Percentiles rank a stretch among this genome's conserved stretches.
Evolutionary conservation across 2,888 invertebrate species (phyloP).

Genomic region (Tethea ocularis): DNA sequence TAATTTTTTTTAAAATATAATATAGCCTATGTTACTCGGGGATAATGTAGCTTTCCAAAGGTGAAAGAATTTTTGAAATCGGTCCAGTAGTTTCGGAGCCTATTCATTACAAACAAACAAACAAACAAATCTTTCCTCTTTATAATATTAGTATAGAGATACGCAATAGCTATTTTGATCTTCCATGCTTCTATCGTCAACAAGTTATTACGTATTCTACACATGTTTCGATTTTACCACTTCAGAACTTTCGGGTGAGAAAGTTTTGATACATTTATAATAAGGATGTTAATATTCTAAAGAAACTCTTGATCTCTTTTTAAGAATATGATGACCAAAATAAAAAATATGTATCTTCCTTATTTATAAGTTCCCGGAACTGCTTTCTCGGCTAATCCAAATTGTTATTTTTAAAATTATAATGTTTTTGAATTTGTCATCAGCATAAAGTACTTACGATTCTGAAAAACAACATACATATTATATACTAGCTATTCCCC

Average conservation of each 20-base stretch:
- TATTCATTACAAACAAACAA: too few relatives aligned
- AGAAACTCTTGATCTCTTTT: background rate
- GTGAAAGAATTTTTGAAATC: too few relatives aligned
- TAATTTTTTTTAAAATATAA: too few relatives aligned
- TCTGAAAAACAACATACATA: too few relatives aligned
- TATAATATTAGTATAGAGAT: too few relatives aligned
- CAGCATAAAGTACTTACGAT: background rate
- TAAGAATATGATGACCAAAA: background rate
- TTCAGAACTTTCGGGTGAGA: background rate
- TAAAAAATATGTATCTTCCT: background rate
- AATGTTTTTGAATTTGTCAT: background rate
- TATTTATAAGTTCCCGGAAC: background rate
- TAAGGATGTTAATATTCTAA: background rate
- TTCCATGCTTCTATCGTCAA: background rate
- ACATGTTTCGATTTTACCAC: background rate
- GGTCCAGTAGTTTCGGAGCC: too few relatives aligned
- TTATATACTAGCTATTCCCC: too few relatives aligned
- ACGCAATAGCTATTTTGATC: background rate
- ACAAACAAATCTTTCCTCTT: too few relatives aligned
- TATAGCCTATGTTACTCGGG: too few relatives aligned
- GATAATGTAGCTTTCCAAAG: too few relatives aligned
- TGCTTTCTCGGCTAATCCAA: too few relatives aligned
- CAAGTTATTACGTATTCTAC: background rate
- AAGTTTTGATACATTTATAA: constrained; percentile 8
- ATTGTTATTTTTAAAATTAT: too few relatives aligned